Evolutionary conservation across 2,888 invertebrate species (phyloP).

Genomic region (Ennomos erosarius): DNA sequence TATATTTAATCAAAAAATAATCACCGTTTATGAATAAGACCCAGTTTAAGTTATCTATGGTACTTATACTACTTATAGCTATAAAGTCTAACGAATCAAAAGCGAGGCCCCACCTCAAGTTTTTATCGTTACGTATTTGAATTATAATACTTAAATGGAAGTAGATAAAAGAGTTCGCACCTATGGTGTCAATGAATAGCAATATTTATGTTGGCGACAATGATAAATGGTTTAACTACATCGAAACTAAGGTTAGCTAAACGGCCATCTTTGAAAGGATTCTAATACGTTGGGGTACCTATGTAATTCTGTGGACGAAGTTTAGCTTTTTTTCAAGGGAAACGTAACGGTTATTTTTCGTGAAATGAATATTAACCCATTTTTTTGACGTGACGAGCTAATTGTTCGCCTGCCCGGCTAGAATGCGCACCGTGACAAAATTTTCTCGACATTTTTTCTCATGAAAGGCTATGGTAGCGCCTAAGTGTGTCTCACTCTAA

Average conservation of each 20-base stretch:
- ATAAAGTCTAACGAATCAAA: slow-evolving; percentile 8
- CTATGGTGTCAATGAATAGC: slow-evolving; percentile 25
- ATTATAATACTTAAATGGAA: slow-evolving; percentile 10
- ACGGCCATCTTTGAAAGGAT: slow-evolving; percentile 33
- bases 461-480: no score
- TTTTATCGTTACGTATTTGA: slow-evolving; percentile 21
- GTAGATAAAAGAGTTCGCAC: slow-evolving; percentile 29
- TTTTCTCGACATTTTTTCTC: no score
- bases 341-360: neutral
- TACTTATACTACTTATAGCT: neutral
- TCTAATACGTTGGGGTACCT: neutral
- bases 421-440: no score
- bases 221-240: slow-evolving; percentile 33
- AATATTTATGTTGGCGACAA: slow-evolving; percentile 29
- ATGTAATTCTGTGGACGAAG: no score
- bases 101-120: slow-evolving; percentile 13
- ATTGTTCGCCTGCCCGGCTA: no score
- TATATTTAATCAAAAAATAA: no score
- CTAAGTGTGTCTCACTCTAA: no score
- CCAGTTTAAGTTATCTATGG: neutral
- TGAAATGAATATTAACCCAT: no score
- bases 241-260: slow-evolving; percentile 28
- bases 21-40: no score
- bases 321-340: no score
- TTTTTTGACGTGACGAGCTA: no score